These are phyloP conservation scores for Burhinus bistriatus DNA, from an alignment of 2,113 vertebrate species.

Conservation along the genomic window DNA sequence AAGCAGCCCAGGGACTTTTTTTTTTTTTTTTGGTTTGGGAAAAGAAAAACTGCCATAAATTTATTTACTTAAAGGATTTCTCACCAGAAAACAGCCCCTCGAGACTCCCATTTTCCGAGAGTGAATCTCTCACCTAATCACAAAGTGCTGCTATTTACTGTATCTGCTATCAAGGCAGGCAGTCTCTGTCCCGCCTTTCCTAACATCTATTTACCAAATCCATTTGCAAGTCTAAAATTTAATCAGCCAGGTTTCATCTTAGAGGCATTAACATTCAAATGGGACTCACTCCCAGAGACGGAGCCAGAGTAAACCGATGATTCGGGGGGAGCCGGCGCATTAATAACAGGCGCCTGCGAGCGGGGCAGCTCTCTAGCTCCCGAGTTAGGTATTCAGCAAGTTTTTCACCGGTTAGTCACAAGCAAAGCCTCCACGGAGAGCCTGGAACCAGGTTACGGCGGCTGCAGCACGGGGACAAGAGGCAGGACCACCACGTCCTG, in stretches of 20 bases:
- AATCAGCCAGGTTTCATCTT: conserved; percentile 68
- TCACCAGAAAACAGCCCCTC: conserved; percentile 59
- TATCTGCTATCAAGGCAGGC: conserved; percentile 34
- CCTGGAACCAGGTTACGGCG: background rate
- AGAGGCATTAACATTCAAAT: conserved; percentile 47
- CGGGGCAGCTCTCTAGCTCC: background rate
- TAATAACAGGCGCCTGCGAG: background rate
- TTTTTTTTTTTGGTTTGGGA: background rate
- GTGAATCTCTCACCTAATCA: conserved; percentile 65
- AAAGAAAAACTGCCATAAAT: conserved; percentile 43
- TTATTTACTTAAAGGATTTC: conserved; percentile 65
- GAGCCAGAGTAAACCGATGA: background rate
- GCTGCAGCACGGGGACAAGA: background rate
- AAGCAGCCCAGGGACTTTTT: background rate
- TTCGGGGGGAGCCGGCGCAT: background rate
- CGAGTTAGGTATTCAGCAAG: accelerated
- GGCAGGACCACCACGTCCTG: background rate
- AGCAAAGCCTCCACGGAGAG: accelerated
- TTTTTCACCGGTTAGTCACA: background rate
- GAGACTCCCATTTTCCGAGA: conserved; percentile 46
- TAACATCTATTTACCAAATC: conserved; percentile 51
- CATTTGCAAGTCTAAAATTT: conserved; percentile 73
- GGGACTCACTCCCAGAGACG: background rate
- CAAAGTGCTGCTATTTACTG: conserved; percentile 33
- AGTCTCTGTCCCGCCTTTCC: conserved; percentile 58